Evolutionary conservation across 2,797 vertebrate species (phyloP).

Genomic region (Sebastiscus albofasciatus): DNA sequence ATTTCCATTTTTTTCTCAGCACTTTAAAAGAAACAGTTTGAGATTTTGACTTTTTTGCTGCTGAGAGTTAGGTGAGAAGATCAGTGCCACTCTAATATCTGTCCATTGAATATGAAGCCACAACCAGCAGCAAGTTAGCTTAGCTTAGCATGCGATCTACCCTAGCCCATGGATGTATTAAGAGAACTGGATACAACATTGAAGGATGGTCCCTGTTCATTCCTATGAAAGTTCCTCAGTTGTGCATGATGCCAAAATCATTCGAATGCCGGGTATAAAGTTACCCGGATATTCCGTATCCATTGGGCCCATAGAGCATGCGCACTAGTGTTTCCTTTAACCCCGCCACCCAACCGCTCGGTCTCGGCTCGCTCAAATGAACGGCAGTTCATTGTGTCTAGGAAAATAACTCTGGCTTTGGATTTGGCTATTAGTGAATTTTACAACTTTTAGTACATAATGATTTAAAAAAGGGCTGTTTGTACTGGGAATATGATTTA

Average conservation of each 20-base stretch:
- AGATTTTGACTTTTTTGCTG: not conserved
- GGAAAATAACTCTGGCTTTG: accelerated
- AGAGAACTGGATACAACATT: not conserved
- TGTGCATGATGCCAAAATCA: not conserved
- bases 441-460: not conserved
- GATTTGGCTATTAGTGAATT: not conserved
- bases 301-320: too few species aligned
- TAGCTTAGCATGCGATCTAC: not conserved
- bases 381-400: not conserved
- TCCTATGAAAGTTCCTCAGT: not conserved
- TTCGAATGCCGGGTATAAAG: not conserved
- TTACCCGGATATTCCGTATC: too few species aligned
- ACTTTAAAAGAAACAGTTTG: not conserved
- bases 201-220: accelerated
- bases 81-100: not conserved
- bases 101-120: not conserved
- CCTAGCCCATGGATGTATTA: not conserved
- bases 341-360: not conserved
- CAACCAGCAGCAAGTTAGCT: not conserved
- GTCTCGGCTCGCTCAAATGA: accelerated
- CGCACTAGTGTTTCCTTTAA: not conserved
- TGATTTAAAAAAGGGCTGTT: not conserved
- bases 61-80: not conserved
- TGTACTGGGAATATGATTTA: not conserved
- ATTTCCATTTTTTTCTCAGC: not conserved